Base-by-base conservation (phyloP, 2,113 vertebrate species). In the Gymnocephalus cernua region DNA sequence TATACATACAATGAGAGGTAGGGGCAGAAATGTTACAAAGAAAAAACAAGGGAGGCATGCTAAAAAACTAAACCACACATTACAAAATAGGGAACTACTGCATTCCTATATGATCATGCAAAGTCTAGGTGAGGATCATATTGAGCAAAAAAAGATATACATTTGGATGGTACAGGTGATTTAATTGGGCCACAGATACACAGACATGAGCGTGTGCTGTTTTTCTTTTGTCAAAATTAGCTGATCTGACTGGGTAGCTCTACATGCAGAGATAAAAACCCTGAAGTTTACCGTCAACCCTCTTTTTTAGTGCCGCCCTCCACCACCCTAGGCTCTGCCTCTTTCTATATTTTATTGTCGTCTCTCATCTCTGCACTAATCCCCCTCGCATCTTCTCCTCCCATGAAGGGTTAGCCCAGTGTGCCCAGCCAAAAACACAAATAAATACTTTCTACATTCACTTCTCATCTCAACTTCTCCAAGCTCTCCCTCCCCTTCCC, bases 381-480 rank as follows among this genome's bases (percentile, higher is more conserved):
- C 50, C 44, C 69, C 77, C 41, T 44, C 29, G 6, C n/a, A 25
- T 23, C 69, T 54, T 12, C 74, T 50, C 74, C 62, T 75, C 25
- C 47, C 79, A 64, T 65, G 66, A 51, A n/a, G n/a, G n/a, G n/a
- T n/a, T n/a, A n/a, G n/a, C 41, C 21, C 6, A 68, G 67, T 57
- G 69, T 63, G 71, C 54, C 61, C 56, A 68, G 73, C 85, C 69
- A 56, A 78, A 70, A 80, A 53, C 59, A 86, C 78, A 86, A 84
- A 80, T 80, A 74, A 64, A 79, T 63, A 56, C 73, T 77, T 59
- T 67, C 74, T 45, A 66, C 23, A 29, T 61, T 59, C 44, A 80
- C 50, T n/a, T 25, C 72, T 84, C 68, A 71, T 83, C 64, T 80
- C 59, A 27, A 32, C 45, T 27, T 76, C 77, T 68, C 63, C 77